Evolutionary conservation across 2,797 vertebrate species (phyloP).

Genomic region (Hafferia zeledoni): DNA sequence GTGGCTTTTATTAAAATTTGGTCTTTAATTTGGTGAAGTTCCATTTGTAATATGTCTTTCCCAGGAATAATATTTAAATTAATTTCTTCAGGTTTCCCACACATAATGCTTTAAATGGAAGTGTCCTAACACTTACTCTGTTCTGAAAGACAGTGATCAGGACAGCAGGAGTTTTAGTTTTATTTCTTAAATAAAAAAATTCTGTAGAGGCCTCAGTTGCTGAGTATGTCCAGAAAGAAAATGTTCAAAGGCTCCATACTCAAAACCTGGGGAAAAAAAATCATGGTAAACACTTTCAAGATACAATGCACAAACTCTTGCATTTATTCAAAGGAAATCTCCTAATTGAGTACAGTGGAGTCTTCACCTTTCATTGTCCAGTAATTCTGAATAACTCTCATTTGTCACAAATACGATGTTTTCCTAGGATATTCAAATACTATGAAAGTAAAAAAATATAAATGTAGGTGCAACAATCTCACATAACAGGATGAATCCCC

Average conservation of each 20-base stretch:
- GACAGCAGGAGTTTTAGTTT: not conserved
- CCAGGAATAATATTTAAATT: not conserved
- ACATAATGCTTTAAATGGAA: not conserved
- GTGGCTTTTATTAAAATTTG: not conserved
- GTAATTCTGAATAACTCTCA: not conserved
- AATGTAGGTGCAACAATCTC: not conserved
- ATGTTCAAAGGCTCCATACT: not conserved
- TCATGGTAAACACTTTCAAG: not conserved
- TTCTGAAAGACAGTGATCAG: not conserved
- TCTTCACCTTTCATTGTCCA: not conserved
- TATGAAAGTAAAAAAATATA: not conserved
- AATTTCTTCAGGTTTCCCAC: not conserved
- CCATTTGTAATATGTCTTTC: not conserved
- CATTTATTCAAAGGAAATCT: not conserved
- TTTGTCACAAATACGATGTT: not conserved
- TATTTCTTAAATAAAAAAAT: not conserved
- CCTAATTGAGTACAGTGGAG: not conserved
- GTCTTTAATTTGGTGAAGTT: not conserved
- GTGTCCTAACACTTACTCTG: not conserved
- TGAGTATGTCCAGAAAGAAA: not conserved
- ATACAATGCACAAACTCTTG: not conserved
- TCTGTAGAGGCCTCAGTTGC: not conserved
- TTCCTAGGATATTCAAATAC: not conserved
- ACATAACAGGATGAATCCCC: not conserved
- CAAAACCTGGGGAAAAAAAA: not conserved